Conservation (phyloP, 2,888 invertebrate species). For the Trachelus stipa region DNA sequence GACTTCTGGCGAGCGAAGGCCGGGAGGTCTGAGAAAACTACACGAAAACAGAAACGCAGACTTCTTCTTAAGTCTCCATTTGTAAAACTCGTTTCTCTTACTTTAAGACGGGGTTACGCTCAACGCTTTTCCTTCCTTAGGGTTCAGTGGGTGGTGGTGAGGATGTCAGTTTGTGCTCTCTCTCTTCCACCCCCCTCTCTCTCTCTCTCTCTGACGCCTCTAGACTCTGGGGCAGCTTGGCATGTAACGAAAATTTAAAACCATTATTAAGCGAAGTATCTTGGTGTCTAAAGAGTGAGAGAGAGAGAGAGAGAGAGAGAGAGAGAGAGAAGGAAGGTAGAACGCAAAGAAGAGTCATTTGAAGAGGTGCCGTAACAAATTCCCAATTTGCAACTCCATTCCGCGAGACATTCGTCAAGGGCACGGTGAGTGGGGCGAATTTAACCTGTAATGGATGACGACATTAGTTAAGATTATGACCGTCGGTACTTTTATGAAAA, state of each 20-base stretch:
- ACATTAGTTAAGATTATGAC: slow-evolving; percentile 41
- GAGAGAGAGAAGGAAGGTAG: neutral
- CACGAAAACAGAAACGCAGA: slow-evolving; percentile 26
- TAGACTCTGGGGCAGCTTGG: slow-evolving; percentile 10
- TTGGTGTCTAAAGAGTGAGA: no score
- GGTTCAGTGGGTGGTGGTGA: no score
- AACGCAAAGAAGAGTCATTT: no score
- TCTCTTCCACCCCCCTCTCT: no score
- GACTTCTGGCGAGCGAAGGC: slow-evolving; percentile 22
- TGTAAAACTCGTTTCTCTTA: slow-evolving; percentile 42
- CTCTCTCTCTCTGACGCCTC: no score
- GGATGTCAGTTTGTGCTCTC: no score
- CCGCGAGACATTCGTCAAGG: slow-evolving; percentile 31
- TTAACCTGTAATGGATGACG: slow-evolving; percentile 39
- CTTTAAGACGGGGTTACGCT: slow-evolving; percentile 40
- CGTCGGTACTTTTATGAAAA: no score
- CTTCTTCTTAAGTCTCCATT: slow-evolving; percentile 28
- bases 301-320: neutral
- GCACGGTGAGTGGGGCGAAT: slow-evolving; percentile 20
- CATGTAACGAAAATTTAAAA: slow-evolving; percentile 42
- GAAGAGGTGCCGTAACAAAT: slow-evolving; percentile 33
- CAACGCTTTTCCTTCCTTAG: no score
- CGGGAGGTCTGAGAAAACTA: neutral
- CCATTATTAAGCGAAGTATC: slow-evolving; percentile 34
- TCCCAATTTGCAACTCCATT: slow-evolving; percentile 41